Conservation (phyloP, 1,140 invertebrate genomes). For the Tetramorium simillimum region DNA sequence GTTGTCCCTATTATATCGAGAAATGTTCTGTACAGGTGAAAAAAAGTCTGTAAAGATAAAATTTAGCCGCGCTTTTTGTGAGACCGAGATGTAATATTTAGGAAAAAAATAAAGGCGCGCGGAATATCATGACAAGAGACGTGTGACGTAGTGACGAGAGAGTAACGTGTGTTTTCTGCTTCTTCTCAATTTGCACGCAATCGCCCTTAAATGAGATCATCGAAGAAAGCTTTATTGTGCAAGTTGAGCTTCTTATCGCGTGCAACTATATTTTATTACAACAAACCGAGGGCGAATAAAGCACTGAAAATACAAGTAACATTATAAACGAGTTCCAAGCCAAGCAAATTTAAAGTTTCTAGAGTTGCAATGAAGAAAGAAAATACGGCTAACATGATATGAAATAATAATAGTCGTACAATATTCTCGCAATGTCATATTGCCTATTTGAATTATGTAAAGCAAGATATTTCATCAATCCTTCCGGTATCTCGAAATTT, state of each 20-base stretch:
- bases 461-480: no score
- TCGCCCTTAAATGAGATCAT: conserved; percentile 54
- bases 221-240: not conserved
- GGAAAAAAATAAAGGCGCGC: not conserved
- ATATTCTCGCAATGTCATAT: not conserved
- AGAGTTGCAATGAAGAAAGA: not conserved
- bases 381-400: not conserved
- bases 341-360: not conserved
- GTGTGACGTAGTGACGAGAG: not conserved
- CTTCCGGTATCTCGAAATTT: not conserved
- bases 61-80: conserved; percentile 57
- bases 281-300: not conserved
- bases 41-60: conserved; percentile 65
- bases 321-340: not conserved
- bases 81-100: conserved; percentile 41
- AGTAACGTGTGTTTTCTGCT: not conserved
- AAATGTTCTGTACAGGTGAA: conserved; percentile 70
- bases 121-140: not conserved
- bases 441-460: not conserved
- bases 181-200: conserved; percentile 20
- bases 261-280: not conserved
- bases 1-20: conserved; percentile 58
- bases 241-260: conserved; percentile 5
- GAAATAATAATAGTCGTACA: not conserved
- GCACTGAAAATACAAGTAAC: not conserved